Conservation (phyloP, 2,797 vertebrate species). For the Melanogrammus aeglefinus region DNA sequence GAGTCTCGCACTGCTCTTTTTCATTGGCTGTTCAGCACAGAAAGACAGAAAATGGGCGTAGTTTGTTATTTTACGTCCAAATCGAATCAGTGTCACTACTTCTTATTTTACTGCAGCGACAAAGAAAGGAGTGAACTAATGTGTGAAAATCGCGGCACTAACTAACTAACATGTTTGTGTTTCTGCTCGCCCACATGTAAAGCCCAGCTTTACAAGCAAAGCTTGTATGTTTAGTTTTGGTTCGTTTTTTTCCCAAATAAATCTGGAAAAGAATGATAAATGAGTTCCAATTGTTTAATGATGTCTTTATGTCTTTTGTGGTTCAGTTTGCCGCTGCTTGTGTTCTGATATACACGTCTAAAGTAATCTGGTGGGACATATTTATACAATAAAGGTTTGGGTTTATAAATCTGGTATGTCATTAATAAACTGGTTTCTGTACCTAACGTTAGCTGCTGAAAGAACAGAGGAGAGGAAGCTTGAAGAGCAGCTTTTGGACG, state of each 20-base stretch:
- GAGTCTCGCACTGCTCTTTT: neutral
- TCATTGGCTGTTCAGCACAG: neutral
- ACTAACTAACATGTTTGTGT: neutral
- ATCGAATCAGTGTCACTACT: neutral
- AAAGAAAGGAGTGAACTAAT: neutral
- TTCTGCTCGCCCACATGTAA: neutral
- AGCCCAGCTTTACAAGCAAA: no score
- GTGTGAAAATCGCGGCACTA: neutral
- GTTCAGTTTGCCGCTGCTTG: neutral
- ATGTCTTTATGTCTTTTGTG: neutral
- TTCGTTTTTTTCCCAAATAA: neutral
- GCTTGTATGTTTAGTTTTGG: neutral
- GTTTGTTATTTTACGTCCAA: neutral
- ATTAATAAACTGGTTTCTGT: neutral
- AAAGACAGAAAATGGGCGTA: neutral
- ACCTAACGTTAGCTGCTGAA: conserved; percentile 79
- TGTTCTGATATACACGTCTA: neutral
- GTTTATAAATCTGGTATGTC: neutral
- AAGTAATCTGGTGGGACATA: neutral
- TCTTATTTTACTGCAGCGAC: neutral
- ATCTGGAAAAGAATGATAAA: neutral
- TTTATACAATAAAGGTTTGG: neutral
- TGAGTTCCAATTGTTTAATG: neutral
- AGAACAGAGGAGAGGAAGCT: conserved; percentile 92
- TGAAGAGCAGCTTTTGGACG: conserved; percentile 86